These are phyloP conservation scores for Gymnothorax javanicus DNA, from an alignment of 2,797 vertebrate species.

Conservation along the genomic window DNA sequence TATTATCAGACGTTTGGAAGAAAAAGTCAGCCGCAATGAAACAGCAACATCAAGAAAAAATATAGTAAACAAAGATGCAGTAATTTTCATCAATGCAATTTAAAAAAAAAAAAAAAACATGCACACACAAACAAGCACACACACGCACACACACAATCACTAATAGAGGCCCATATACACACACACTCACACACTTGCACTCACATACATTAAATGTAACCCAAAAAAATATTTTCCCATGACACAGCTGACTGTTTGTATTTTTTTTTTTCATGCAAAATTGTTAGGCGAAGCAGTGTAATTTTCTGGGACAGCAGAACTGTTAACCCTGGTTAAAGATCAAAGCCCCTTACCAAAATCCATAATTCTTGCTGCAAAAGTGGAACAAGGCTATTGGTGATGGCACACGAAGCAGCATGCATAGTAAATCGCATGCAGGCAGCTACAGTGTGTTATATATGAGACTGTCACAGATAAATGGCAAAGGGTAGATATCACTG, in stretches of 20 bases:
- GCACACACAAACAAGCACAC: too few species aligned
- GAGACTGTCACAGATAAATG: constrained; percentile 31
- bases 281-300: neutral
- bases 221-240: neutral
- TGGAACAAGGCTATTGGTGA: constrained; percentile 4
- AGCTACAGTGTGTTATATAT: constrained; percentile 33
- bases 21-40: neutral
- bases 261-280: neutral
- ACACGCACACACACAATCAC: neutral
- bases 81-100: neutral
- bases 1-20: neutral
- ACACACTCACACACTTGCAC: neutral
- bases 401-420: neutral
- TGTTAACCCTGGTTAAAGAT: constrained; percentile 28
- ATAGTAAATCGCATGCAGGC: constrained; percentile 33
- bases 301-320: constrained; percentile 20
- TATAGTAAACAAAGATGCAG: neutral
- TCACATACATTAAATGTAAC: neutral
- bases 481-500: constrained; percentile 24
- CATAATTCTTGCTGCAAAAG: constrained; percentile 17
- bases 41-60: neutral
- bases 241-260: neutral
- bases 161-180: neutral
- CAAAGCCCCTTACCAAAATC: constrained; percentile 26
- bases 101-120: too few species aligned